A percentile compares a stretch with the other conserved stretches of the same genome.
These are phyloP conservation scores for Trinectes maculatus DNA, from an alignment of 2,113 vertebrate genomes.

Conservation along the genomic window DNA sequence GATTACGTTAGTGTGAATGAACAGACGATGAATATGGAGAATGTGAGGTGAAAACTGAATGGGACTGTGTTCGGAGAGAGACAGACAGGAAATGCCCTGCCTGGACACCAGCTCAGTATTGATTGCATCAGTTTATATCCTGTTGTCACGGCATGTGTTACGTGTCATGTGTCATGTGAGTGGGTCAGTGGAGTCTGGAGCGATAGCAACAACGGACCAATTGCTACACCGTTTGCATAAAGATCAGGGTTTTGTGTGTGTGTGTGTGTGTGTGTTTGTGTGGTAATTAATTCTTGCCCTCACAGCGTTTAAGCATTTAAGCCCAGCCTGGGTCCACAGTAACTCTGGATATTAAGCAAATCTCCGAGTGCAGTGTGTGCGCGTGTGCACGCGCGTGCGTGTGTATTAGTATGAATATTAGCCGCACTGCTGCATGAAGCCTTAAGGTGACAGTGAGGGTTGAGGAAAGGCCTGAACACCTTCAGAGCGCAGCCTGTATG, in stretches of 20 bases:
- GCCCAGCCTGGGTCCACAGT: conserved; percentile 41
- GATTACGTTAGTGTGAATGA: not conserved
- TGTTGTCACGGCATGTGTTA: not conserved
- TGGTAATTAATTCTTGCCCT: conserved; percentile 53
- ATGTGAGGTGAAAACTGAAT: not conserved
- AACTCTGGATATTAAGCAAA: conserved; percentile 46
- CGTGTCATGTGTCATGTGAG: not conserved
- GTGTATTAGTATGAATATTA: too few species aligned
- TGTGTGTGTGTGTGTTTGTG: conserved; percentile 8
- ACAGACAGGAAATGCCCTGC: too few species aligned
- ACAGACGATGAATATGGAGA: not conserved
- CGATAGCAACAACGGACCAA: not conserved
- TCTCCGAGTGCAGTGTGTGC: conserved; percentile 27
- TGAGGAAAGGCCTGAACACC: not conserved
- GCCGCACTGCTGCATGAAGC: conserved; percentile 48
- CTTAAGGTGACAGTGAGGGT: conserved; percentile 42
- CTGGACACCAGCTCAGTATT: conserved; percentile 23
- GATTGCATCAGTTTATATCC: conserved; percentile 4
- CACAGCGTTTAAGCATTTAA: conserved; percentile 47
- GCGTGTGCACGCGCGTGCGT: conserved; percentile 2
- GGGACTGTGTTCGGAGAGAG: not conserved
- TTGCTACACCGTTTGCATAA: conserved; percentile 17
- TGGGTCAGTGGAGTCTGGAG: not conserved
- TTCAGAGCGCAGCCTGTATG: too few species aligned
- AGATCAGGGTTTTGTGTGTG: conserved; percentile 30